phyloP scores from a whole-genome alignment of 2,888 invertebrate species.

The Cosmia pyralina region DNA sequence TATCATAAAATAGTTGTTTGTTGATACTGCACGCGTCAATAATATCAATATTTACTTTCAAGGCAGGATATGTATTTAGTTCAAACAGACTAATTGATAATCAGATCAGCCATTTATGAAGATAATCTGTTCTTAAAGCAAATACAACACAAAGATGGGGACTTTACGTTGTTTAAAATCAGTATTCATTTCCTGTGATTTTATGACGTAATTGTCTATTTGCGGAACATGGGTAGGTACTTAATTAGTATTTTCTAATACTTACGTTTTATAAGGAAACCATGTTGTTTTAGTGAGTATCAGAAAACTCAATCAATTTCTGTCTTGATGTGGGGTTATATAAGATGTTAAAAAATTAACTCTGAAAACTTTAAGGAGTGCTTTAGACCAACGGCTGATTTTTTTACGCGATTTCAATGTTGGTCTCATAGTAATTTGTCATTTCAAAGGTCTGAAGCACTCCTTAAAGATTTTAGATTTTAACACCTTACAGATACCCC shows the following conservation, averaged over 20 bases:
- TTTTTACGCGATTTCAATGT: no score
- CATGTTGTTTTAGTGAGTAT: neutral
- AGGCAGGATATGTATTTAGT: conserved; percentile 26
- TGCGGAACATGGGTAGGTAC: neutral
- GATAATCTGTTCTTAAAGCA: conserved; percentile 33
- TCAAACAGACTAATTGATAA: conserved; percentile 27
- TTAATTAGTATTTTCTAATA: neutral
- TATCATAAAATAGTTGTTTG: conserved; percentile 28
- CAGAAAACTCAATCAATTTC: neutral
- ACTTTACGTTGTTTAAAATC: conserved; percentile 8
- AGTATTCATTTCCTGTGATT: conserved; percentile 24
- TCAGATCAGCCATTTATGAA: conserved; percentile 23
- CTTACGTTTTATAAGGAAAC: neutral
- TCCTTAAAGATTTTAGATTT: no score
- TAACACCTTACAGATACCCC: neutral
- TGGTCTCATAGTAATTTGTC: no score
- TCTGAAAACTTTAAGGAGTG: no score
- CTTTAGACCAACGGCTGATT: no score
- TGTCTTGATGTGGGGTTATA: neutral
- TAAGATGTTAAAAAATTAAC: no score
- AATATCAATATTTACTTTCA: conserved; percentile 41
- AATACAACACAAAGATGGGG: conserved; percentile 15
- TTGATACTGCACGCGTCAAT: conserved; percentile 27
- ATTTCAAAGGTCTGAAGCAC: no score
- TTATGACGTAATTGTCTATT: neutral